These are phyloP conservation scores for Chloebia gouldiae DNA, from an alignment of 2,113 vertebrate genomes.

Conservation along the genomic window DNA sequence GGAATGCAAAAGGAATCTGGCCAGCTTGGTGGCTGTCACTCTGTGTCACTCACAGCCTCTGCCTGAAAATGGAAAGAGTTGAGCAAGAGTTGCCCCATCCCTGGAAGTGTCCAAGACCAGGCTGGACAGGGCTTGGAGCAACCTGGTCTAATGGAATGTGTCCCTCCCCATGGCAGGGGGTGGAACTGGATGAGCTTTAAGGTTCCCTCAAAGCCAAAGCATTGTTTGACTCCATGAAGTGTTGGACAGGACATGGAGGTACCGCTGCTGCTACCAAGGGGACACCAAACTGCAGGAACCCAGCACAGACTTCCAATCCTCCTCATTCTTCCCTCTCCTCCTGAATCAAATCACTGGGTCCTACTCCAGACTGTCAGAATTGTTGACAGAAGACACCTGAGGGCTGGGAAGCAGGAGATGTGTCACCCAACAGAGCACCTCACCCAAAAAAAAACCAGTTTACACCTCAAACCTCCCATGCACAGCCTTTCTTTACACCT, in stretches of 20 bases:
- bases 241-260: neutral
- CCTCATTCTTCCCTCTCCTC: neutral
- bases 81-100: neutral
- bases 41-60: neutral
- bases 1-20: neutral
- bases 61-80: neutral
- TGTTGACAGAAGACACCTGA: neutral
- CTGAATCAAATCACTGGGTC: neutral
- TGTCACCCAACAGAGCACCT: accelerated
- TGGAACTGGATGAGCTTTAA: neutral
- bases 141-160: neutral
- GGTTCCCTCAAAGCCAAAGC: neutral
- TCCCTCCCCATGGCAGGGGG: neutral
- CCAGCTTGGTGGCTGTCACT: neutral
- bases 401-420: neutral
- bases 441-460: neutral
- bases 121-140: neutral
- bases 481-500: neutral
- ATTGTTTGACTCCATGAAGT: neutral
- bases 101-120: neutral
- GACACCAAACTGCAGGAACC: neutral
- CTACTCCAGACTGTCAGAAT: neutral
- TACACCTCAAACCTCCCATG: neutral
- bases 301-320: neutral
- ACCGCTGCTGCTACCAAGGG: neutral